A percentile compares a stretch with the other conserved stretches of the same genome.
These are phyloP conservation scores for Zaprionus bogoriensis DNA, from an alignment of 2,888 invertebrate genomes.

Conservation along the genomic window DNA sequence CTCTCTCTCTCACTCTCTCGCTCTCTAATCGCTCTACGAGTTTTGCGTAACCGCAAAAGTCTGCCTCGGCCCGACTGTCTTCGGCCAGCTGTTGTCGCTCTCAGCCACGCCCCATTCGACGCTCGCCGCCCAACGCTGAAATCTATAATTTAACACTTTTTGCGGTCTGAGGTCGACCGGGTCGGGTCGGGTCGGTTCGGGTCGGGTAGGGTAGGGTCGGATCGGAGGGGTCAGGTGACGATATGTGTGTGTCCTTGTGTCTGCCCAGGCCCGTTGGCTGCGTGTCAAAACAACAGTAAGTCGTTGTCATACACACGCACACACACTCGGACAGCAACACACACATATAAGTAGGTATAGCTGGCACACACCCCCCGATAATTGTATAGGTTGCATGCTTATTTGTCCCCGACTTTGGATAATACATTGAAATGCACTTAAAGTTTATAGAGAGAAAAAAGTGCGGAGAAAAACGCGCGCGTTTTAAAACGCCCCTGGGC, in stretches of 20 bases:
- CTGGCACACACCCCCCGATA: conserved; percentile 10
- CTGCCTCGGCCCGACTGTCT: conserved; percentile 3
- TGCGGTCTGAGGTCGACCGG: conserved; percentile 47
- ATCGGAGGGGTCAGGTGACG: conserved; percentile 1
- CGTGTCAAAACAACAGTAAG: conserved; percentile 80
- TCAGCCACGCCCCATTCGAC: conserved; percentile 35
- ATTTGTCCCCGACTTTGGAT: conserved; percentile 27
- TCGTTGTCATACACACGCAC: conserved; percentile 19
- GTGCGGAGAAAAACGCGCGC: conserved; percentile 54
- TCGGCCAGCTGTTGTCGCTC: conserved; percentile 60
- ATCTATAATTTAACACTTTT: conserved; percentile 73
- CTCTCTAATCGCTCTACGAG: neutral
- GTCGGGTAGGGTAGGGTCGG: neutral
- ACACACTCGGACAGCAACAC: conserved; percentile 1
- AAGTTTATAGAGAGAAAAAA: neutral
- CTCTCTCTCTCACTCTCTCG: too few relatives aligned
- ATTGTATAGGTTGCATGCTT: conserved; percentile 42
- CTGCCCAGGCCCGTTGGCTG: conserved; percentile 61
- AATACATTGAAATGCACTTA: conserved; percentile 74
- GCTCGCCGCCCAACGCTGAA: conserved; percentile 23
- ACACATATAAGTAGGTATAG: too few relatives aligned
- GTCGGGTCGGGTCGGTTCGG: neutral
- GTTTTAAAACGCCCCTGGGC: conserved; percentile 59
- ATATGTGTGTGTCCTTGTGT: conserved; percentile 11
- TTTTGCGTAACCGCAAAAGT: conserved; percentile 41